Conservation (phyloP, 2,113 vertebrate species). For the Arvicanthis niloticus region DNA sequence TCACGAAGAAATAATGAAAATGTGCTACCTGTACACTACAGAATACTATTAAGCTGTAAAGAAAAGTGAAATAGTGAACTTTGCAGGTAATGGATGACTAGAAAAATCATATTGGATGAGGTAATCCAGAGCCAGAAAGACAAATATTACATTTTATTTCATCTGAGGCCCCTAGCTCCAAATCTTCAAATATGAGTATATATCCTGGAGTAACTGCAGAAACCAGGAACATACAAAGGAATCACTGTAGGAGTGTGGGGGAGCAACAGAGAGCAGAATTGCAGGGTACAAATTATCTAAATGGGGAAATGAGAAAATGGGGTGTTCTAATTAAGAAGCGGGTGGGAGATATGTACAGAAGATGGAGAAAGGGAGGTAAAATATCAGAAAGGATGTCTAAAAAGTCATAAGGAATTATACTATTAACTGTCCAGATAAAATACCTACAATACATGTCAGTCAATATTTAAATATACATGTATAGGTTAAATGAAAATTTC, state of each 20-base stretch:
- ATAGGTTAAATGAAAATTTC: background rate
- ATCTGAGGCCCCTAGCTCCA: background rate
- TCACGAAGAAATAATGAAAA: background rate
- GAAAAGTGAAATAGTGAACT: background rate
- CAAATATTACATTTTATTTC: background rate
- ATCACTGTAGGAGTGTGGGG: background rate
- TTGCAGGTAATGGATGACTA: background rate
- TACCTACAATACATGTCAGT: background rate
- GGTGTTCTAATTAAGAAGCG: background rate
- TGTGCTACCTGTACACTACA: background rate
- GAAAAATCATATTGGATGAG: background rate
- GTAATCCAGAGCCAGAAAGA: background rate
- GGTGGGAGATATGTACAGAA: background rate
- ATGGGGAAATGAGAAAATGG: background rate
- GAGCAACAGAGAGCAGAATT: background rate
- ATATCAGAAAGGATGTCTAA: background rate
- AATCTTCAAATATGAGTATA: background rate
- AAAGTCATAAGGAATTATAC: background rate
- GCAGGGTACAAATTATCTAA: background rate
- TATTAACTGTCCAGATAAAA: background rate
- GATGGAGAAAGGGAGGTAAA: too few relatives aligned
- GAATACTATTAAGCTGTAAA: background rate
- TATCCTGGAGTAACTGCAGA: background rate
- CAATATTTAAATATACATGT: background rate
- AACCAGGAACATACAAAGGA: background rate